Evolutionary conservation across 2,113 vertebrate genomes (phyloP).

Genomic region (Leptocoma aspasia): DNA sequence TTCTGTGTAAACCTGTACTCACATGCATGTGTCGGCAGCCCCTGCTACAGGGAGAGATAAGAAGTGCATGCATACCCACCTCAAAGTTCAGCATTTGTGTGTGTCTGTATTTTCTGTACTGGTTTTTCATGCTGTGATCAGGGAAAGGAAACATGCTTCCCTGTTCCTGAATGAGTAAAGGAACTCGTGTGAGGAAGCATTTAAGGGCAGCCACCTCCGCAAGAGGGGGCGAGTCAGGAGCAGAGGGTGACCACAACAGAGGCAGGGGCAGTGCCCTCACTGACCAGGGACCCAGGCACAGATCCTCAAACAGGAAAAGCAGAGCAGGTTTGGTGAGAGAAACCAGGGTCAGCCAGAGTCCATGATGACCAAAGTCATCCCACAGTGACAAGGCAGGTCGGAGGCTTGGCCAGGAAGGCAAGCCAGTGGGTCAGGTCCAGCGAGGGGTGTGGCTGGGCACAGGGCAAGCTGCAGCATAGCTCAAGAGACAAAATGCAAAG

Average conservation of each 20-base stretch:
- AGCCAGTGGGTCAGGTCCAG: neutral
- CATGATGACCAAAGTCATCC: neutral
- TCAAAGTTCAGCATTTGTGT: neutral
- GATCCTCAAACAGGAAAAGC: neutral
- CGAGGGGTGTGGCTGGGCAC: neutral
- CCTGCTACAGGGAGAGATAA: neutral
- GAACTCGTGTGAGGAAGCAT: neutral
- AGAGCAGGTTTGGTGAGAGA: neutral
- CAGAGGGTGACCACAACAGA: conserved; percentile 25
- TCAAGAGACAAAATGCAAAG: neutral
- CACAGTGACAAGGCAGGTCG: neutral
- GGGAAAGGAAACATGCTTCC: neutral
- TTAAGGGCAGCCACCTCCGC: neutral
- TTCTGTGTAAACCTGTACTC: neutral
- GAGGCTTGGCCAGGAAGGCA: neutral
- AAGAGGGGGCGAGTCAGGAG: neutral
- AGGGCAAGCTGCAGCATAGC: neutral
- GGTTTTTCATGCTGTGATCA: neutral
- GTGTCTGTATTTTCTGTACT: neutral
- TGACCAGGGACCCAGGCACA: neutral
- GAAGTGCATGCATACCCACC: neutral
- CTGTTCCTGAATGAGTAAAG: neutral
- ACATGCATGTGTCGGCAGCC: neutral
- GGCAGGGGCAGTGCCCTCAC: neutral
- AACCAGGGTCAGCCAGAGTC: neutral